Percentiles rank a stretch among this genome's conserved stretches.
Evolutionary conservation across 2,113 vertebrate species (phyloP).

Genomic region (Actinemys pallida): DNA sequence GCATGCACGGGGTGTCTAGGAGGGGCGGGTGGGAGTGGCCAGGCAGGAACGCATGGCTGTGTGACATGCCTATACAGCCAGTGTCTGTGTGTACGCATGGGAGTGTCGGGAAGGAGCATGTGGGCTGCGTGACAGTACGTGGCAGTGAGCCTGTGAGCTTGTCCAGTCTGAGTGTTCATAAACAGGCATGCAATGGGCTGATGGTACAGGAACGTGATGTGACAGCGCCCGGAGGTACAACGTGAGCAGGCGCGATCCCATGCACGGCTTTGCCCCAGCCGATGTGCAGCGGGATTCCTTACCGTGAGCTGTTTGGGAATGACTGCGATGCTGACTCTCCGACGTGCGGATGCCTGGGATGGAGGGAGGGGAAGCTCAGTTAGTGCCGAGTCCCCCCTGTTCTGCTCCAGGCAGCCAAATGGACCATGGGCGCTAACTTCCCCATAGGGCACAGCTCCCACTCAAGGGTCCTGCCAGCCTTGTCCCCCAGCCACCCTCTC

Average conservation of each 20-base stretch:
- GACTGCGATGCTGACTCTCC: conserved; percentile 84
- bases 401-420: neutral
- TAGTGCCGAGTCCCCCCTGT: rapidly evolving
- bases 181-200: neutral
- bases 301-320: conserved; percentile 80
- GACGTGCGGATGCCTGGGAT: conserved; percentile 71
- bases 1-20: neutral
- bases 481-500: too few species aligned
- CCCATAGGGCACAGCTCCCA: neutral
- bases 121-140: neutral
- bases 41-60: too few species aligned
- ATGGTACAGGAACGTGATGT: neutral
- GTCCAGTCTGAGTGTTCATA: neutral
- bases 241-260: neutral
- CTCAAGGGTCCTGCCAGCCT: neutral
- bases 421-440: neutral
- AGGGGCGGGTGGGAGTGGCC: neutral
- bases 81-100: neutral
- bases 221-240: neutral
- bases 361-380: neutral
- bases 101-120: neutral
- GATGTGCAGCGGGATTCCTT: neutral
- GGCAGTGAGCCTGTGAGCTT: neutral
- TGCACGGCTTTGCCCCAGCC: neutral
- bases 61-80: rapidly evolving